Evolutionary conservation across 2,797 vertebrate genomes (phyloP).

Genomic region (Craterocephalus amniculus): DNA sequence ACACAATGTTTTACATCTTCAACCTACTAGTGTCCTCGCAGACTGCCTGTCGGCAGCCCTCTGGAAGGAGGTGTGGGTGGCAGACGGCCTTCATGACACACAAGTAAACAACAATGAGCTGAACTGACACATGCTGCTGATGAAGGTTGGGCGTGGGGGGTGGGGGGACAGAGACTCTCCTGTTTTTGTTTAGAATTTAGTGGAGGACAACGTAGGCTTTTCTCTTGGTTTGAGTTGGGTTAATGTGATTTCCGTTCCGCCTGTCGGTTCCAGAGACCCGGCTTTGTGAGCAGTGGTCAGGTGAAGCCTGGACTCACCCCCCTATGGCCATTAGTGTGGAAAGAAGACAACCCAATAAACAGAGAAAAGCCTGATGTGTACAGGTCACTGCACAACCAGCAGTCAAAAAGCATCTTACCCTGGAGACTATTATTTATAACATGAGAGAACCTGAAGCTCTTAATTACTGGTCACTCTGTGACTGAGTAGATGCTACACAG

Average conservation of each 20-base stretch:
- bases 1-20: conserved; percentile 52
- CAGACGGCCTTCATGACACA: conserved; percentile 73
- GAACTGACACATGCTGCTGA: conserved; percentile 80
- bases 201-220: conserved; percentile 64
- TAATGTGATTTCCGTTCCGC: conserved; percentile 86
- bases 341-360: conserved; percentile 85
- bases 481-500: conserved; percentile 46
- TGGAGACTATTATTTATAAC: conserved; percentile 71
- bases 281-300: conserved; percentile 84
- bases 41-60: conserved; percentile 57
- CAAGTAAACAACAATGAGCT: conserved; percentile 80
- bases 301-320: conserved; percentile 82
- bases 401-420: conserved; percentile 82
- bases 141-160: conserved; percentile 48
- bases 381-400: conserved; percentile 87
- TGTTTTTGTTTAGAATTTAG: conserved; percentile 74
- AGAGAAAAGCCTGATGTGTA: conserved; percentile 81
- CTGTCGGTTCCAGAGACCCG: conserved; percentile 82
- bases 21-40: conserved; percentile 56
- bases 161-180: conserved; percentile 65
- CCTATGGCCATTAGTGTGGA: conserved; percentile 86
- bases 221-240: conserved; percentile 79
- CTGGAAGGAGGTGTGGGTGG: conserved; percentile 74
- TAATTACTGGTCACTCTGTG: conserved; percentile 78
- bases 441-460: conserved; percentile 64